Evolutionary conservation across 2,888 invertebrate species (phyloP), one percentile per base, ranked within the genome.

Genomic region (Tigriopus californicus): DNA sequence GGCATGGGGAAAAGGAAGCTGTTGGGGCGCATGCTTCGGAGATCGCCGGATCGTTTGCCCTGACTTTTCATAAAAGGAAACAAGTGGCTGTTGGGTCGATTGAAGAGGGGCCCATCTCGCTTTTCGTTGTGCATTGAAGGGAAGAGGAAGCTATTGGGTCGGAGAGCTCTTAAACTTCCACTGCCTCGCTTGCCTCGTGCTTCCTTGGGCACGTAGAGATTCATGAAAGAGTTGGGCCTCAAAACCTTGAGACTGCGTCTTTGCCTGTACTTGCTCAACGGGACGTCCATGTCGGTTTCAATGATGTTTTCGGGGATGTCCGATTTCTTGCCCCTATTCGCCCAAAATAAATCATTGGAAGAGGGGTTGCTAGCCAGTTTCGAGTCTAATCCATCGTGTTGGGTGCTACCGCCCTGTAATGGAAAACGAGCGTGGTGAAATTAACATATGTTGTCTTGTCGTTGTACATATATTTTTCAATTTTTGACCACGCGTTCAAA

Each of bases 81-180:
- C 52, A 52, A 25, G 52, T 33, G 33, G 18, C 52, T 40, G 13
- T 52, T 52, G 10, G 52, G 52, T 20, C 52, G 52, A 20, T 52
- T 52, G 52, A 6, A 5, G 18, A 46, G 15, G 46, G 46, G 20
- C 6, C 46, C 46, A 25, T 25, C 33, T 15, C 20, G 20, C 15
- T 25, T 52, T 2, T 15, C 22, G 15, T 15, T 15, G 15, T 33
- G 52, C 4, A 15, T 52, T 8, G 52, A 25, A 6, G 52, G 52
- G 52, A 52, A 52, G 8, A 52, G 52, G 52, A 52, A 52, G 15
- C 52, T 40, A 52, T 52, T 52, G 52, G 52, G 52, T 20, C 52
- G 52, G 8, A 33, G 33, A 33, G 33, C 33, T 33, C 33, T 33
- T 33, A 33, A 33, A 33, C 33, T 33, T 33, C 33, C 33, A 8